A percentile compares a stretch with the other conserved stretches of the same genome.
Conservation (phyloP, 37 sponge, comb jelly and placozoan genomes). For the Agelas oroides region DNA sequence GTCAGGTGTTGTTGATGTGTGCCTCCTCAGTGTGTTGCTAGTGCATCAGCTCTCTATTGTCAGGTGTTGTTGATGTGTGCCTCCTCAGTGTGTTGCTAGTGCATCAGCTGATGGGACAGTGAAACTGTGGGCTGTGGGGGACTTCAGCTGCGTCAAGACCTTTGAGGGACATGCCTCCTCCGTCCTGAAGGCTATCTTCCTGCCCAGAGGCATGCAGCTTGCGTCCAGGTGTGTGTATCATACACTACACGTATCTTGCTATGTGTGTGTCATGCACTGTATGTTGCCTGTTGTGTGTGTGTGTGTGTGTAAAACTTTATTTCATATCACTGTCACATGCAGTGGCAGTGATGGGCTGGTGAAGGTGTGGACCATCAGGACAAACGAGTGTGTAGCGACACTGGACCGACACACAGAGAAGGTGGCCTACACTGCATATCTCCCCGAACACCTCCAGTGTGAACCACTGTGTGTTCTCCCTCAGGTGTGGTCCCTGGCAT, state of each 20-base stretch:
- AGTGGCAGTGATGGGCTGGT: conserved; percentile 93
- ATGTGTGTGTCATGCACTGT: too few species aligned
- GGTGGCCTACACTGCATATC: conserved; percentile 11
- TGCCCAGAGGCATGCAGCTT: conserved; percentile 89
- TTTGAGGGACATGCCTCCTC: conserved; percentile 95
- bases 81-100: conserved; percentile 85
- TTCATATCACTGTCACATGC: neutral
- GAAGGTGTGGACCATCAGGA: conserved; percentile 95
- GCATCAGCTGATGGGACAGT: conserved; percentile 87
- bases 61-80: too few species aligned
- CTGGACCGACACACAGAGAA: conserved; percentile 93
- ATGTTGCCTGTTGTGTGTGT: too few species aligned
- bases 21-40: conserved; percentile 92
- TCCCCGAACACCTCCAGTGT: neutral
- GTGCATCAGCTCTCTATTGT: neutral
- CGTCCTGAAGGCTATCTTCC: conserved; percentile 85
- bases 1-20: too few species aligned
- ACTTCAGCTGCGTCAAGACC: conserved; percentile 88
- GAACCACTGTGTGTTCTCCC: neutral
- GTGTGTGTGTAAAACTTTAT: too few species aligned
- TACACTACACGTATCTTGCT: neutral
- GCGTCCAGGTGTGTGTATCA: conserved; percentile 75
- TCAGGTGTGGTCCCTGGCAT: conserved; percentile 76
- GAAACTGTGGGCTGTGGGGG: conserved; percentile 89
- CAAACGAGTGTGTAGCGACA: conserved; percentile 85